These are phyloP conservation scores for Drosophila tsacasi DNA, from an alignment of 1,140 invertebrate species.

Conservation along the genomic window DNA sequence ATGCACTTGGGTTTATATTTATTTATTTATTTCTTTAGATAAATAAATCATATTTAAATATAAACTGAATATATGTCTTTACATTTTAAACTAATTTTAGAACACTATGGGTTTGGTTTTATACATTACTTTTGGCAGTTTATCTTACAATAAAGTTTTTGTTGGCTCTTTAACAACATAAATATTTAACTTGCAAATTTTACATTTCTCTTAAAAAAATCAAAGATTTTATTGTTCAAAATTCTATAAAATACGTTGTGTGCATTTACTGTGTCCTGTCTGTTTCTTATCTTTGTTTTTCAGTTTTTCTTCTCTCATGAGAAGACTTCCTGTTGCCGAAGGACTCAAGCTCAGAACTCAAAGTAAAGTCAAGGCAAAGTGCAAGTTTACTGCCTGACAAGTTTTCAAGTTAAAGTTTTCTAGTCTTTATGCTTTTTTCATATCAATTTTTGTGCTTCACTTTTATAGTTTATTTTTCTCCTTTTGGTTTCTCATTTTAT, in stretches of 20 bases:
- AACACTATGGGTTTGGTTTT: too few relatives aligned
- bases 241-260: not conserved
- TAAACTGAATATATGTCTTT: not conserved
- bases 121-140: not conserved
- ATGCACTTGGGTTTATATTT: not conserved
- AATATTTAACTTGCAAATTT: not conserved
- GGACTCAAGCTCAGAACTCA: slow-evolving; percentile 14
- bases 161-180: not conserved
- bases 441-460: slow-evolving; percentile 30
- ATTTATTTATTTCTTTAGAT: not conserved
- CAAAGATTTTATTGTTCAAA: not conserved
- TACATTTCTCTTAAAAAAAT: fast-evolving
- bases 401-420: slow-evolving; percentile 42
- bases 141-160: too few relatives aligned
- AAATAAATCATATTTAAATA: not conserved
- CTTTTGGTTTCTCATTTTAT: slow-evolving; percentile 9
- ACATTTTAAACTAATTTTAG: not conserved
- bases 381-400: slow-evolving; percentile 47
- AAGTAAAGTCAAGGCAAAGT: slow-evolving; percentile 19
- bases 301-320: not conserved
- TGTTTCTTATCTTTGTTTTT: not conserved
- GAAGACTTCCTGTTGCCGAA: slow-evolving; percentile 6
- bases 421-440: slow-evolving; percentile 35
- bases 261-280: not conserved
- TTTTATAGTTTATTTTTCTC: slow-evolving; percentile 10